phyloP scores from a whole-genome alignment of 2,797 vertebrate species.

The Silurus aristotelis region DNA sequence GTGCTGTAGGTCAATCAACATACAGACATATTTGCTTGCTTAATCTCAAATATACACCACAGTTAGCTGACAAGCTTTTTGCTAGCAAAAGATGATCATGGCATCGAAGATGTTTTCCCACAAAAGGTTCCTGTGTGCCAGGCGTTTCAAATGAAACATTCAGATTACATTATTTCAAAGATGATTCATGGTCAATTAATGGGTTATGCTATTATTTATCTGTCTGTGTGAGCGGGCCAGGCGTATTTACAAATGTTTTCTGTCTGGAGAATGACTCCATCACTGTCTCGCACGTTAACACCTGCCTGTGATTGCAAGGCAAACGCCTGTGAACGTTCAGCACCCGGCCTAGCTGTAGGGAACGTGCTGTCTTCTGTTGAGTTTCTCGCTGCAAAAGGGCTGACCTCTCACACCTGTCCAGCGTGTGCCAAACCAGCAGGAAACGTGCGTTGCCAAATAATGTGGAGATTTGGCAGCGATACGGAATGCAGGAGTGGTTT shows the following conservation, averaged over 20 bases:
- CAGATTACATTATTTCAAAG: not conserved
- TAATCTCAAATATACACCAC: not conserved
- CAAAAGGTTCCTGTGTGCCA: not conserved
- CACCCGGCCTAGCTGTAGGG: not conserved
- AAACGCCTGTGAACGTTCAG: conserved; percentile 2
- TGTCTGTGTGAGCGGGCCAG: not conserved
- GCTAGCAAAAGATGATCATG: not conserved
- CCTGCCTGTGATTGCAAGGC: not conserved
- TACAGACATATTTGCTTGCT: not conserved
- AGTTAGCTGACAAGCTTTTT: not conserved
- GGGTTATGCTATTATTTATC: not conserved
- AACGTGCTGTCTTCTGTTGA: not conserved
- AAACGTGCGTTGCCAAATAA: conserved; percentile 14
- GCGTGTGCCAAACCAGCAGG: not conserved
- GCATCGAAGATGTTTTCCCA: not conserved
- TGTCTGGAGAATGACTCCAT: not conserved
- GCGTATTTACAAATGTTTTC: not conserved
- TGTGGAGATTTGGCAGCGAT: conserved; percentile 16
- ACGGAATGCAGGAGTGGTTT: conserved; percentile 1
- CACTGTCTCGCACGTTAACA: conserved; percentile 1
- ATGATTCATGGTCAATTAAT: not conserved
- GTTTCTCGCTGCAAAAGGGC: conserved; percentile 10
- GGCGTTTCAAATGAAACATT: not conserved
- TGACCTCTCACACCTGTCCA: conserved; percentile 6
- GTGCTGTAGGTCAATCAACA: not conserved